Base-by-base conservation (phyloP, 53 echinoderm and acorn worm genomes). In the Holothuria scabra region DNA sequence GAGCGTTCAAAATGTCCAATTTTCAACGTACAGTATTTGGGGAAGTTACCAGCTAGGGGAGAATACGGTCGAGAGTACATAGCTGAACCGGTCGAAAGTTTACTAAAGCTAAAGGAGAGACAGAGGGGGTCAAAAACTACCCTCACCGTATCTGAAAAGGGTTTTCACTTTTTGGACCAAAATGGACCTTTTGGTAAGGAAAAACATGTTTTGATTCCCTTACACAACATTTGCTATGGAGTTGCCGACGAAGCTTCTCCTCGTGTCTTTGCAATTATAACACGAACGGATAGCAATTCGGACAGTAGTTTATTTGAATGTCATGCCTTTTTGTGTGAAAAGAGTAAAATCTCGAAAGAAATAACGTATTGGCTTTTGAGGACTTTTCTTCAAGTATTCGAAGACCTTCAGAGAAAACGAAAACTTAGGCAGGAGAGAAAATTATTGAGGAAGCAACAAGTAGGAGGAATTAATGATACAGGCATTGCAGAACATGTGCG, bases 181-280 rank as follows among this genome's bases (percentile, higher is more conserved):
- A 90, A 99, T 68, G 99, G 99, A 18, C 92, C 99, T 0, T 99
- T 99, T 59, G 99, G 99, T 19, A 94, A 95, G 81, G 99, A 95
- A 65, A 99, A 93, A 26, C 99, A 99, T 60, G 93, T 99, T 23
- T 66, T 95, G n/a, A 99, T 99, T 76, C 99, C 99, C 2, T 90
- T 99, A 28, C 94, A 99, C 60, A 94, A 99, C 56, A 90, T 99
- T 24, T 99, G 99, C 60, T 99, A 99, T 61, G 99, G 99, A 9
- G 94, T 99, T 33, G 99, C 94, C 20, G 99, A 99, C 66, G 94
- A 94, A 57, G 91, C 92, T 75, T 85, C 94, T 32, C 99, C 99
- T 0, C 88, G 87, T 19, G 99, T 99, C 13, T 99, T 99, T 67
- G 99, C 99, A 11, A 93, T 99, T 55, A 99, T 99, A 57, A 91